Percentiles rank a stretch among this genome's conserved stretches.
These are phyloP conservation scores for Cantharis nigra DNA, from an alignment of 2,888 invertebrate genomes.

Conservation along the genomic window DNA sequence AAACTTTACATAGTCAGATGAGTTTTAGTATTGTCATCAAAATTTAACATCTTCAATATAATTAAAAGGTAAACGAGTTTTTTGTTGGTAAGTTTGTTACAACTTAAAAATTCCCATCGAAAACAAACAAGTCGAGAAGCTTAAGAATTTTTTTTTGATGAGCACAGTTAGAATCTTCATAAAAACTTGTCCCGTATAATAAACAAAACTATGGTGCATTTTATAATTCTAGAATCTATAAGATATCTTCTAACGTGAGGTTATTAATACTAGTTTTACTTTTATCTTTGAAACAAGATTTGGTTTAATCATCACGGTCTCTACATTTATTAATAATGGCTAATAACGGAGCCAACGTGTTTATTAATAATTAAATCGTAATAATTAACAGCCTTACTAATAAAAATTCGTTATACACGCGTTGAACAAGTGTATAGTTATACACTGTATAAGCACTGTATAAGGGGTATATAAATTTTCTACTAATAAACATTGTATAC, in stretches of 20 bases:
- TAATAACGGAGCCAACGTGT: not conserved
- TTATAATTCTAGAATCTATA: conserved; percentile 11
- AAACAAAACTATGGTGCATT: conserved; percentile 22
- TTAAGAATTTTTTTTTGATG: not conserved
- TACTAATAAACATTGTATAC: too few relatives aligned
- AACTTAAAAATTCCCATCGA: conserved; percentile 22
- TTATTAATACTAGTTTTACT: conserved; percentile 1
- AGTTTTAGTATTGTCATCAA: conserved; percentile 5
- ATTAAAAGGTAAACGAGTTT: conserved; percentile 19
- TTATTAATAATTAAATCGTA: not conserved
- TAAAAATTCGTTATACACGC: too few relatives aligned
- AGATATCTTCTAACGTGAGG: conserved; percentile 25
- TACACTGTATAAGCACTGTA: too few relatives aligned
- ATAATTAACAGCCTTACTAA: too few relatives aligned
- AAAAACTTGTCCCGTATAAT: conserved; percentile 23
- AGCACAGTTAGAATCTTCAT: conserved; percentile 15
- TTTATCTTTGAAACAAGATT: not conserved
- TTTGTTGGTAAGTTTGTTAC: conserved; percentile 20
- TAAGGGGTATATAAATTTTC: too few relatives aligned
- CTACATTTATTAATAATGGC: not conserved
- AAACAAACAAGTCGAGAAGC: conserved; percentile 8
- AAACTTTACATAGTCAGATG: not conserved
- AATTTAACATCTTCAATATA: conserved; percentile 8
- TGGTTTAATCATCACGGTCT: not conserved
- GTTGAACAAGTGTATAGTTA: too few relatives aligned